Conservation (phyloP, 2,113 vertebrate species). For the Indri indri region DNA sequence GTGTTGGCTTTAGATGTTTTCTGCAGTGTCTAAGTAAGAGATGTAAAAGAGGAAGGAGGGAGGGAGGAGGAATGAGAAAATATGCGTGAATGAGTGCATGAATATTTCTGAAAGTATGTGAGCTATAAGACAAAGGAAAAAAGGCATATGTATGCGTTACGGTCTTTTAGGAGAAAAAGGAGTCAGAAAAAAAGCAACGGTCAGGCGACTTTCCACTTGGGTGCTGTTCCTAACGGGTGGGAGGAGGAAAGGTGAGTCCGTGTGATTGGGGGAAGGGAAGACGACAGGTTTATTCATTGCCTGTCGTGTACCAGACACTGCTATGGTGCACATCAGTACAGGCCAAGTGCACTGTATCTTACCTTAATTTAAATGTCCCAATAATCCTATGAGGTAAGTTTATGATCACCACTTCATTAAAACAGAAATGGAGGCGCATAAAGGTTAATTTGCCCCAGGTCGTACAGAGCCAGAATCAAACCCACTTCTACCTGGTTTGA, state of each 20-base stretch:
- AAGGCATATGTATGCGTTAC: not conserved
- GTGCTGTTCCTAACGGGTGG: not conserved
- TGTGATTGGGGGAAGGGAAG: not conserved
- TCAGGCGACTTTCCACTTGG: constrained; percentile 2
- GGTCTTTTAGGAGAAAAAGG: not conserved
- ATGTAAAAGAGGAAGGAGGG: not conserved
- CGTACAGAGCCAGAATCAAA: not conserved
- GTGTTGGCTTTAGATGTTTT: not conserved
- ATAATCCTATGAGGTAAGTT: not conserved
- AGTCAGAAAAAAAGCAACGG: not conserved
- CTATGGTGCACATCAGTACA: not conserved
- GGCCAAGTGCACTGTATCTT: not conserved
- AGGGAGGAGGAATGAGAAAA: not conserved
- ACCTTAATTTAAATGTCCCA: not conserved
- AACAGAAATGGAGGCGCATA: not conserved
- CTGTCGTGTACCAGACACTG: not conserved
- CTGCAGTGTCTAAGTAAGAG: not conserved
- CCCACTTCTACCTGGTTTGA: not conserved
- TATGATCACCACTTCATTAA: not conserved
- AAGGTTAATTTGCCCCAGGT: not conserved
- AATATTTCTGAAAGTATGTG: not conserved
- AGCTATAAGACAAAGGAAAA: not conserved
- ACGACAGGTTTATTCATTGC: not conserved
- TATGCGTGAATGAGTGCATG: not conserved
- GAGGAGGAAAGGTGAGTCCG: not conserved